Evolutionary conservation across 1,140 invertebrate species (phyloP), one percentile per base, ranked within the genome.

Genomic region (Tetranychus cinnabarinus): DNA sequence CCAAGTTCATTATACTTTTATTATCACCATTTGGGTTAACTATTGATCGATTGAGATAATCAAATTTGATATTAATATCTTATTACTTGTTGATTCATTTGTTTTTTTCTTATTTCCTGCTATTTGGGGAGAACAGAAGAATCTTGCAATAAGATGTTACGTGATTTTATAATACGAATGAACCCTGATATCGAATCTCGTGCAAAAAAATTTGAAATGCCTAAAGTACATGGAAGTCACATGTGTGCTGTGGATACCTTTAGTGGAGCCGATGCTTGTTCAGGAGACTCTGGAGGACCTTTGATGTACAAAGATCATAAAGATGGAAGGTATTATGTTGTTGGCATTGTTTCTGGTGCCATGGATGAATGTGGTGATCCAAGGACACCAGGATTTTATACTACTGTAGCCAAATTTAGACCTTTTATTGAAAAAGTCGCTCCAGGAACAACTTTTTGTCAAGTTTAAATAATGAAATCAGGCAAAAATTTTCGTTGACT

Each of bases 281-380:
- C 34, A 36, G 55, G 55, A 13, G 55, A 56, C n/a, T 64, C 61
- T 35, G 66, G 66, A 52, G 67, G 67, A 23, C 67, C 67, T 13
- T 59, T 67, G 34, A 56, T 66, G 10, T 58, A 61, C 39, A 12
- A 58, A 46, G 15, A 50, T 50, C 48, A 5, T 50, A 50, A 57
- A n/a, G 46, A 58, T 47, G 36, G 60, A 39, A 36, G 47, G 4
- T 33, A 33, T 12, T 61, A 62, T 15, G 45, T 66, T 5, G 63
- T 70, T 50, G 69, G 69, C 3, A 39, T 69, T 37, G 66, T 67
- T 12, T 68, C 66, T 4, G 50, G 50, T 31, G 50, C 50, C 50
- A 52, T 52, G 50, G 50, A 52, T 52, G 50, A 52, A 33, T 52
- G 50, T 52, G 50, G 50, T 52, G 50, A 52, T 23, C n/a, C n/a